Evolutionary conservation across 2,888 invertebrate species (phyloP), one percentile per base, ranked within the genome.

Genomic region (Cabera pusaria): DNA sequence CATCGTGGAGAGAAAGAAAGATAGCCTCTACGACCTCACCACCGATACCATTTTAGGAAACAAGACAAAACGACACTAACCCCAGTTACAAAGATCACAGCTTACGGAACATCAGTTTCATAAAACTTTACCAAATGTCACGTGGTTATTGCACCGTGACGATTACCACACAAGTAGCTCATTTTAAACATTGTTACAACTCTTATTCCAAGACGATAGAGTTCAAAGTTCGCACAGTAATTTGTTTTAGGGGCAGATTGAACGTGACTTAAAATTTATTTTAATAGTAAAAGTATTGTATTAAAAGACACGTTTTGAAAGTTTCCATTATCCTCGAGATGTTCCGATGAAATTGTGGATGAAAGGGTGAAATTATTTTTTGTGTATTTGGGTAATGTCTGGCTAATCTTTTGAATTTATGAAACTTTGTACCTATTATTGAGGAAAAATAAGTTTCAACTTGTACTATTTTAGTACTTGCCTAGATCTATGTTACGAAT

Each of bases 21-120:
- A n/a, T n/a, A n/a, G n/a, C n/a, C n/a, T n/a, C n/a, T n/a, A n/a
- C n/a, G n/a, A n/a, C n/a, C n/a, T n/a, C n/a, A n/a, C n/a, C n/a
- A n/a, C n/a, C n/a, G n/a, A n/a, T n/a, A n/a, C n/a, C n/a, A n/a
- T n/a, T n/a, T n/a, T n/a, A n/a, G 5, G 12, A 14, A 18, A 9
- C 24, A 3, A 18, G 12, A 24, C 10, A 11, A 10, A 11, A 32
- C 10, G 31, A 21, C 29, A 14, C 16, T 10, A 22, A 31, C 29
- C n/a, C 27, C 21, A 0, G 9, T 31, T 31, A 10, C 40, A 23
- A 21, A 34, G 34, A 35, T 29, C 23, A 24, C 28, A 39, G 38
- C 48, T 57, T 55, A 44, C 57, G 47, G 50, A 52, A 55, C 43
- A 37, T 52, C 35, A 31, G 36, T 55, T 53, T 55, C 55, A 49